These are phyloP conservation scores for Acipenser transmontanus DNA, from an alignment of 2,797 vertebrate genomes.

Conservation along the genomic window DNA sequence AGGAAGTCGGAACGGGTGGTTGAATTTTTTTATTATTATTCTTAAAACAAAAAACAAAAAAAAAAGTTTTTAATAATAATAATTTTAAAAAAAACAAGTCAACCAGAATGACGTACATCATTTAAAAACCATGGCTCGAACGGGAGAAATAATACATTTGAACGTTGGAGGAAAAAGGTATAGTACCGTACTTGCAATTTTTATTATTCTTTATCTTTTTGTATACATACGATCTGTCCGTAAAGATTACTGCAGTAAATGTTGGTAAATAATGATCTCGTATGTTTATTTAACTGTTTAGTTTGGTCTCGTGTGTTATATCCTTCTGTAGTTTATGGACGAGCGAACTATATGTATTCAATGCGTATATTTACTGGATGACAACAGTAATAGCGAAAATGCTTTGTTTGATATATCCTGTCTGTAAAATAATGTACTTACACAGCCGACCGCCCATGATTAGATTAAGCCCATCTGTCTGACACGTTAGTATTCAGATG, in stretches of 20 bases:
- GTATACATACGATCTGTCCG: not conserved
- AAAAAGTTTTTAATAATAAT: not conserved
- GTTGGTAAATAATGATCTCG: not conserved
- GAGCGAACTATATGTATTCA: not conserved
- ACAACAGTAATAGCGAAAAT: too few species aligned
- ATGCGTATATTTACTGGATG: too few species aligned
- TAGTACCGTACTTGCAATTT: not conserved
- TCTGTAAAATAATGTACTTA: too few species aligned
- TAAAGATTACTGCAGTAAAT: not conserved
- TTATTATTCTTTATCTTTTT: not conserved
- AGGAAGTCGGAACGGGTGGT: constrained; percentile 10
- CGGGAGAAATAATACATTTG: constrained; percentile 71
- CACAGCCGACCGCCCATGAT: too few species aligned
- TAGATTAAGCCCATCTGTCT: too few species aligned
- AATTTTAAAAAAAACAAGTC: not conserved
- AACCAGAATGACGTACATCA: constrained; percentile 7
- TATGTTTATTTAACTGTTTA: too few species aligned
- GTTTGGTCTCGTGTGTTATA: not conserved
- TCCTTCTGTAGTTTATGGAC: not conserved
- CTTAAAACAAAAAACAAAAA: not conserved
- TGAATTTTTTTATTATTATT: not conserved
- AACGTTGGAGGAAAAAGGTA: constrained; percentile 75
- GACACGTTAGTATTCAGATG: too few species aligned
- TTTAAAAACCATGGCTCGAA: constrained; percentile 32
- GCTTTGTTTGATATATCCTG: too few species aligned